A percentile compares a stretch with the other conserved stretches of the same genome.
These are phyloP conservation scores for Anhinga rufa DNA, from an alignment of 2,113 vertebrate genomes.

Conservation along the genomic window DNA sequence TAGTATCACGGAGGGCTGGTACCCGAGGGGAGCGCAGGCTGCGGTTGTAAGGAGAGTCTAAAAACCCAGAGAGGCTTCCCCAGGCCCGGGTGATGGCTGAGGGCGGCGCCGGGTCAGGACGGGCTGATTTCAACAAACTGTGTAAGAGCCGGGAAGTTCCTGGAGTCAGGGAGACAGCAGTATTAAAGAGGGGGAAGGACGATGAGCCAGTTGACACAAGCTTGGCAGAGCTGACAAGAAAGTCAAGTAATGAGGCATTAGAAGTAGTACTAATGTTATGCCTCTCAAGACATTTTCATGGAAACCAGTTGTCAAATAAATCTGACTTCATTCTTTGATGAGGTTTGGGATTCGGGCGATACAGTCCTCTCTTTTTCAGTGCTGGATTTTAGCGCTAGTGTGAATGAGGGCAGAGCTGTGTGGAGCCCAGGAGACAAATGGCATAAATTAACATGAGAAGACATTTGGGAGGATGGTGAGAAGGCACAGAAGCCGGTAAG, in stretches of 20 bases:
- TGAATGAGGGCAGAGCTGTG: neutral
- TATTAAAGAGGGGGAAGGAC: neutral
- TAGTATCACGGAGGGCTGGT: neutral
- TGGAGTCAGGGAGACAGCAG: accelerated
- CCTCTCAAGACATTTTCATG: neutral
- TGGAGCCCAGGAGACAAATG: accelerated
- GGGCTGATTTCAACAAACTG: no score
- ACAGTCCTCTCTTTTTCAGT: neutral
- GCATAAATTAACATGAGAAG: neutral
- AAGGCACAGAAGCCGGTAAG: neutral
- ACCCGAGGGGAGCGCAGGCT: neutral
- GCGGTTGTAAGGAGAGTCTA: accelerated
- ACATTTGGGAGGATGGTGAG: neutral
- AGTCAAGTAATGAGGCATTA: neutral
- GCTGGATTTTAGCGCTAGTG: accelerated
- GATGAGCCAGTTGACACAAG: accelerated
- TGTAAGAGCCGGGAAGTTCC: neutral
- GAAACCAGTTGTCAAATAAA: neutral
- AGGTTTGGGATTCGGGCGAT: neutral
- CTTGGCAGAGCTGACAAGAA: neutral
- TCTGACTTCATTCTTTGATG: neutral
- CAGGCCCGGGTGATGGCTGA: neutral
- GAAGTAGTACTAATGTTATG: neutral
- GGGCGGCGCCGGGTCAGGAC: neutral
- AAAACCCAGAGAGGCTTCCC: neutral